A percentile compares a stretch with the other conserved stretches of the same genome.
Conservation (phyloP, 2,113 vertebrate genomes). For the Tricholaema leucomelas region DNA sequence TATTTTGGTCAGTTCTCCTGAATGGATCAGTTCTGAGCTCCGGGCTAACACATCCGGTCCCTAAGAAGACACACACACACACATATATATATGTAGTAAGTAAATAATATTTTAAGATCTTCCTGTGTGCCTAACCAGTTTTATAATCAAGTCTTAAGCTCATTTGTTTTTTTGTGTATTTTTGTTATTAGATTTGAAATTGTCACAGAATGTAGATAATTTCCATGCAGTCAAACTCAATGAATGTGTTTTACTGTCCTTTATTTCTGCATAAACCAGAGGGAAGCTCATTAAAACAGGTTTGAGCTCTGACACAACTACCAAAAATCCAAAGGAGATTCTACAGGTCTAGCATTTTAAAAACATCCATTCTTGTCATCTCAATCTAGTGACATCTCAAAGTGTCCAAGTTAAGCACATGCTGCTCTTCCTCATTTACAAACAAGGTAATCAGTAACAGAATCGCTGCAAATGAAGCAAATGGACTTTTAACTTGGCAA, state of each 20-base stretch:
- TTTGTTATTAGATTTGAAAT: background rate
- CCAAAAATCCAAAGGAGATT: background rate
- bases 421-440: background rate
- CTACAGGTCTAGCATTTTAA: background rate
- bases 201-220: background rate
- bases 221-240: background rate
- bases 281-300: background rate
- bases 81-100: background rate
- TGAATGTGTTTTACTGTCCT: background rate
- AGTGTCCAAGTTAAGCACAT: background rate
- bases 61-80: conserved; percentile 52
- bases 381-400: background rate
- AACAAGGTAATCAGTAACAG: conserved; percentile 18
- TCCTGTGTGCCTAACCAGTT: background rate
- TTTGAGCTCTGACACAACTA: background rate
- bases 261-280: background rate
- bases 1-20: conserved; percentile 88
- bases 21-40: conserved; percentile 96
- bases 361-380: background rate
- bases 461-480: background rate
- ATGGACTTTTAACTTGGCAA: conserved; percentile 15
- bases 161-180: background rate
- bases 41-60: conserved; percentile 88
- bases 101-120: background rate
- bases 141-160: background rate